Evolutionary conservation across 2,113 vertebrate genomes (phyloP).

Genomic region (Mobula hypostoma): DNA sequence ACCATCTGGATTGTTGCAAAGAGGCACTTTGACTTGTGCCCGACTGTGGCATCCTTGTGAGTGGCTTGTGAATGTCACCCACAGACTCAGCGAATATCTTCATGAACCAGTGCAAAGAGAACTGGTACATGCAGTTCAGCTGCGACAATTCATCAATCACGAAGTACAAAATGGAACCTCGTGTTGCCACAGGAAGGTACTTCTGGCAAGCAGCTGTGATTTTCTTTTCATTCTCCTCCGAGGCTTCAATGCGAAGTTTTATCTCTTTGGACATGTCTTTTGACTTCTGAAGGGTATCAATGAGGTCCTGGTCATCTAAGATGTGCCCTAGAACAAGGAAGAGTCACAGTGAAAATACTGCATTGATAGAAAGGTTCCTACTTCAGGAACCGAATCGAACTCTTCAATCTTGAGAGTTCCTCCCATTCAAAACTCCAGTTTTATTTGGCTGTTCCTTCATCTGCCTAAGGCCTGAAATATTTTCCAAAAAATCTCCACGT

Average conservation of each 20-base stretch:
- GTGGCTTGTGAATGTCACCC: conserved; percentile 29
- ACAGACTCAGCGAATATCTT: conserved; percentile 46
- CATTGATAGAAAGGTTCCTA: background rate
- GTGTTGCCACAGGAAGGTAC: conserved; percentile 51
- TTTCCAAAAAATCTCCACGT: background rate
- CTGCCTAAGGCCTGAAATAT: background rate
- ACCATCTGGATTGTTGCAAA: background rate
- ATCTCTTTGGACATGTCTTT: conserved; percentile 51
- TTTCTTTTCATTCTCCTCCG: conserved; percentile 47
- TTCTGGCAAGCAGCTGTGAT: conserved; percentile 42
- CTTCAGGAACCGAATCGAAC: background rate
- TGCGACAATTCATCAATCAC: conserved; percentile 45
- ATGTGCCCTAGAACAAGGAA: conserved; percentile 44
- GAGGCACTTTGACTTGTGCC: background rate
- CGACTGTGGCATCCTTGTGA: background rate
- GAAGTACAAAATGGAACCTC: conserved; percentile 52
- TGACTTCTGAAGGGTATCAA: conserved; percentile 50
- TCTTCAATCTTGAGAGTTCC: background rate
- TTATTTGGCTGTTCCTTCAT: background rate
- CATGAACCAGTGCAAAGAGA: conserved; percentile 56
- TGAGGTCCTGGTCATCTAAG: conserved; percentile 52
- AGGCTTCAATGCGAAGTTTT: conserved; percentile 44
- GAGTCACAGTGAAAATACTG: background rate
- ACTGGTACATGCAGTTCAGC: conserved; percentile 55
- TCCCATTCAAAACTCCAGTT: background rate